Evolutionary conservation across 2,888 invertebrate species (phyloP), one percentile per base, ranked within the genome.

Genomic region (Heliconius hortense): DNA sequence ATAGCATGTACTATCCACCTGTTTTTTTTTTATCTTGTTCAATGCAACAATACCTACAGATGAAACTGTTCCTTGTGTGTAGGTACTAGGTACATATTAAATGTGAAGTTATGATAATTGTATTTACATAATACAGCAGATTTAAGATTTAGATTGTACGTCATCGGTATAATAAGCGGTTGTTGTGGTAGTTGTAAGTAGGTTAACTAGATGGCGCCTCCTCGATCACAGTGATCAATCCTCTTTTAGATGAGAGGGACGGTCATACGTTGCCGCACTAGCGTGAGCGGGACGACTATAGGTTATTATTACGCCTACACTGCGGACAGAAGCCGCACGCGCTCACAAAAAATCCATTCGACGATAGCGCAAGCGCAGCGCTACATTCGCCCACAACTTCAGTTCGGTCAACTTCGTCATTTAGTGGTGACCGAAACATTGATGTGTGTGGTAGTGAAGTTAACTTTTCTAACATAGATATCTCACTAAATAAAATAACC

Each of bases 401-500:
- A 93, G 89, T 90, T 87, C 92, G 92, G 90, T 93, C 88, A 91
- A 91, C 89, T 91, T 87, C 91, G 90, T 90, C 91, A 90, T 91
- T 91, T 91, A 94, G 94, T 94, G 91, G 91, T 93, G 91, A 90
- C 91, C 90, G 89, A 89, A 93, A 89, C 93, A 87, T 90, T 88
- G 90, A 90, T 92, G 93, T 92, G 94, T 91, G 94, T 91, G 93
- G 93, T 90, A 92, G 94, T 94, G 94, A 89, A 91, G 91, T 88
- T 93, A 94, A 94, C 93, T 91, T 90, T 88, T 92, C 92, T 94
- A 94, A 94, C 94, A 91, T 88, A 89, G 82, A 77, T 83, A 88
- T 91, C 91, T 92, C 91, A 93, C 91, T 90, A 84, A 91, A 92
- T 94, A 93, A 93, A 92, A 88, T 92, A 91, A 92, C 89, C 88